Base-by-base conservation (phyloP, 2,888 invertebrate genomes). In the Eremobia ochroleuca region DNA sequence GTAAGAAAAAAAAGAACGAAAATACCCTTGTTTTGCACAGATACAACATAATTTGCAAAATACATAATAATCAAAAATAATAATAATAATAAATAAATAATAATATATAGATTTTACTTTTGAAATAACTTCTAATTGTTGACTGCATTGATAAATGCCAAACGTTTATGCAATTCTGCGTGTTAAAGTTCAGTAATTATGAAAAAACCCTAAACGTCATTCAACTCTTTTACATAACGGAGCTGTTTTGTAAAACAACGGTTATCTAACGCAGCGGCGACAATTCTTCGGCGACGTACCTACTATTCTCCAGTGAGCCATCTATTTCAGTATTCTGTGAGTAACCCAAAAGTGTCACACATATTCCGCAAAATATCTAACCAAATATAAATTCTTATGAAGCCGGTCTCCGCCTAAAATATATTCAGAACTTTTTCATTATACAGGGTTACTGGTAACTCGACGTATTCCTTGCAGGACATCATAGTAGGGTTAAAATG, bases 351-450 rank as follows among this genome's bases (percentile, higher is more conserved):
- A 70, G 28, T 80, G 71, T 74, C 81, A 49, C 58, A 73, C 2
- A 34, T 49, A 72, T 80, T 61, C 67, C 43, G 21, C 21, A 46
- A 31, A 68, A 71, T 71, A 79, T 73, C 25, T 49, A 15, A 46
- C 61, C 73, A 65, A 71, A 82, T 67, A 74, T 70, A 68, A 68
- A 80, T 80, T 80, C 75, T 8, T 72, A 71, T 55, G 59, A 80
- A 75, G 61, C 21, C 71, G 49, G 67, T 71, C 67, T 68, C 34
- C n/a, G n/a, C 46, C 13, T 13, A 34, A 64, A 74, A 79, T 85
- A 65, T 49, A 74, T 80, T 59, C 64, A 46, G 71, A 46, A 43
- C 61, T 72, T 37, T 80, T 67, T 69, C 65, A 43, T n/a, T n/a
- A n/a, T n/a, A n/a, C n/a, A n/a, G n/a, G n/a, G n/a, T n/a, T n/a